phyloP scores from a whole-genome alignment of 2,113 vertebrate genomes.

The Alaudala cheleensis region DNA sequence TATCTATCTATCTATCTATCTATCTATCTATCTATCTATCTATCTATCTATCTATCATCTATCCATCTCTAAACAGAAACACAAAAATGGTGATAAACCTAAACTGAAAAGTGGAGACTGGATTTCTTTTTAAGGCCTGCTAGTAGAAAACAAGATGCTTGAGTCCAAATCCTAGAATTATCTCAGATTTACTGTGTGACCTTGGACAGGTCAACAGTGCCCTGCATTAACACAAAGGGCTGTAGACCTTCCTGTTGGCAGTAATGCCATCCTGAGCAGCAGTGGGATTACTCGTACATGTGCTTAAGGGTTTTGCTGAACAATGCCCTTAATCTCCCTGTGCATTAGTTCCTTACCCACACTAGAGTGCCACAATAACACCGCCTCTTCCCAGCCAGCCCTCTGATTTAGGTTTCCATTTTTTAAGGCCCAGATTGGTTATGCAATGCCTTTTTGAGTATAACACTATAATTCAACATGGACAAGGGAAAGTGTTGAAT shows the following conservation, averaged over 20 bases:
- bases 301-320: constrained; percentile 18
- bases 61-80: neutral
- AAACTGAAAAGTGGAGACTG: neutral
- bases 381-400: neutral
- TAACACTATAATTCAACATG: neutral
- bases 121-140: neutral
- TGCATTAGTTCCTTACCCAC: neutral
- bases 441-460: neutral
- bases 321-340: neutral
- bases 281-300: neutral
- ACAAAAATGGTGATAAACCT: neutral
- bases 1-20: neutral
- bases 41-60: neutral
- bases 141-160: neutral
- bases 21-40: neutral
- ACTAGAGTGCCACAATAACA: neutral
- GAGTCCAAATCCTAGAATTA: constrained; percentile 11
- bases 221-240: neutral
- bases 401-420: neutral
- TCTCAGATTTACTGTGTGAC: constrained; percentile 17
- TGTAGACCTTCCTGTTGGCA: neutral
- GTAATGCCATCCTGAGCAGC: neutral
- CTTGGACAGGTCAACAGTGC: neutral
- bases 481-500: neutral
- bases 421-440: neutral